Conservation (phyloP, 2,888 invertebrate species). For the Folsomia manolachei region DNA sequence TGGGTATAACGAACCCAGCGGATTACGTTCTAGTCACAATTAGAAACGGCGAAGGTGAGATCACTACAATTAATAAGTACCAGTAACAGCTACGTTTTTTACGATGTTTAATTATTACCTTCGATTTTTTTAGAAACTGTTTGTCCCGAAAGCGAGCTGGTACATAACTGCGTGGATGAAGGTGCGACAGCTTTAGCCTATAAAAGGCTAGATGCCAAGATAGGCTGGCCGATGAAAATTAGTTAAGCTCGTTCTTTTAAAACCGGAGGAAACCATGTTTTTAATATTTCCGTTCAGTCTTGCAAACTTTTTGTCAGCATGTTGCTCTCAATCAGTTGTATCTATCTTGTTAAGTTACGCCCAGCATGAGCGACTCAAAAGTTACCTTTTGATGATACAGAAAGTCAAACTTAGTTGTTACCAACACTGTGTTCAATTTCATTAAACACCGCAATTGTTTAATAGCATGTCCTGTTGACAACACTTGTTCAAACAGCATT, state of each 20-base stretch:
- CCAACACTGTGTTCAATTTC: no score
- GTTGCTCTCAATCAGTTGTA: no score
- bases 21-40: conserved; percentile 90
- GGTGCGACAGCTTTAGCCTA: conserved; percentile 67
- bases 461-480: no score
- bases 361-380: no score
- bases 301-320: no score
- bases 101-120: conserved; percentile 33
- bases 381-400: no score
- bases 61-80: not conserved
- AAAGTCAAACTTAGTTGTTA: no score
- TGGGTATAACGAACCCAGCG: conserved; percentile 92
- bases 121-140: conserved; percentile 72
- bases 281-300: no score
- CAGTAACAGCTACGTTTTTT: not conserved
- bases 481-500: no score
- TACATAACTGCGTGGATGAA: conserved; percentile 52
- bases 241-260: conserved; percentile 33
- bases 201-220: conserved; percentile 92
- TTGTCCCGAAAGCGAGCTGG: conserved; percentile 74
- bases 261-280: not conserved
- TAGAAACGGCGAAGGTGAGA: conserved; percentile 84
- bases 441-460: no score
- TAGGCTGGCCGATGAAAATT: conserved; percentile 76
- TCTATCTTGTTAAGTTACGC: no score